Base-by-base conservation (phyloP, 2,888 invertebrate genomes). In the Cataglyphis albicans region DNA sequence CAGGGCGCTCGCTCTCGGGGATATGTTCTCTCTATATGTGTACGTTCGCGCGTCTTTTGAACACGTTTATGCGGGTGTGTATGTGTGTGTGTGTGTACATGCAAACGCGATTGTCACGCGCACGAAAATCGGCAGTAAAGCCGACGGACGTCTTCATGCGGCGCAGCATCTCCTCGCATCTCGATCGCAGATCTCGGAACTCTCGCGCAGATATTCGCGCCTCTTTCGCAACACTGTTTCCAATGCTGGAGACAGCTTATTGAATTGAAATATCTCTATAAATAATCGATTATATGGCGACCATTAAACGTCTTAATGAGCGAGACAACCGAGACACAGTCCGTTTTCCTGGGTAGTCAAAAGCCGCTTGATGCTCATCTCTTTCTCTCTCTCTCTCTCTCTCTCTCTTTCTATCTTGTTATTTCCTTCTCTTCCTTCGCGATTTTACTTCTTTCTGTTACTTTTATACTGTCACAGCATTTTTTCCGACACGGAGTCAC, bases 271-370 rank as follows among this genome's bases (percentile, higher is more conserved):
- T 88, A 88, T 92, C 92, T 90, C 93, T 89, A 93, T 94, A 94
- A 94, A 94, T 93, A 94, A 93, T 93, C 93, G 92, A 93, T 93
- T 94, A 93, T 93, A 94, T 91, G 92, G 91, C 82, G 83, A 85
- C 84, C 88, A 90, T 93, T 92, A 92, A 92, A 91, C 88, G 91
- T 90, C 92, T 93, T 93, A 94, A 94, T 93, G 93, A 93, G 92
- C 90, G 86, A 88, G 88, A 83, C 85, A 82, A 93, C 92, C 90
- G 86, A 88, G 88, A 83, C 85, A 82, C 75, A 87, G 65, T 80
- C 83, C 83, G 86, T 91, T 91, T 91, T 88, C 87, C 86, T 85
- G 90, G 81, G 84, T 88, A 90, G 87, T 86, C 88, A 86, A 92
- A 91, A 89, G 83, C 35, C 86, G 65, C 82, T 63, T 38, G 48